Percentiles rank a stretch among this genome's conserved stretches.
Evolutionary conservation across 2,888 invertebrate species (phyloP).

Genomic region (Tenodera sinensis): DNA sequence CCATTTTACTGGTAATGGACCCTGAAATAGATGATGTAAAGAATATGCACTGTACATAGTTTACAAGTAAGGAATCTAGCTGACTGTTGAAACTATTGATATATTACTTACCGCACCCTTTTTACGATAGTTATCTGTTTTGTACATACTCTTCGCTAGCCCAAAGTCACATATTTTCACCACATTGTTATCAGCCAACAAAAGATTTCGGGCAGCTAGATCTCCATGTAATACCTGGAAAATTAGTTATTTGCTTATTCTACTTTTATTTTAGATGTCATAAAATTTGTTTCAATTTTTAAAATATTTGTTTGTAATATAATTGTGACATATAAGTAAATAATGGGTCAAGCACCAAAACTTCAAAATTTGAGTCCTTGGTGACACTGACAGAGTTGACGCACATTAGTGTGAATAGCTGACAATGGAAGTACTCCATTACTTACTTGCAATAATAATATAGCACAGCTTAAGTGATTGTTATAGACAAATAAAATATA

Average conservation of each 20-base stretch:
- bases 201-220: slow-evolving; percentile 84
- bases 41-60: background rate
- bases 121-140: slow-evolving; percentile 85
- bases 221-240: slow-evolving; percentile 77
- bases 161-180: slow-evolving; percentile 98
- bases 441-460: too few species aligned
- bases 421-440: too few species aligned
- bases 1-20: slow-evolving; percentile 92
- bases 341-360: too few species aligned
- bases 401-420: too few species aligned
- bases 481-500: too few species aligned
- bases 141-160: slow-evolving; percentile 81
- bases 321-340: too few species aligned
- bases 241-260: slow-evolving; percentile 2
- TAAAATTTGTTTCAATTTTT: too few species aligned
- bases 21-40: slow-evolving; percentile 47
- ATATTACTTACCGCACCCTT: slow-evolving; percentile 67
- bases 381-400: too few species aligned
- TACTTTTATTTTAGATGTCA: background rate
- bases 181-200: slow-evolving; percentile 82
- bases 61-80: background rate
- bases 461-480: too few species aligned
- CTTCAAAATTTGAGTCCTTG: too few species aligned
- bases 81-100: background rate
- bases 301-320: too few species aligned